Evolutionary conservation across 2,797 vertebrate genomes (phyloP).

Genomic region (Rhincodon typus): DNA sequence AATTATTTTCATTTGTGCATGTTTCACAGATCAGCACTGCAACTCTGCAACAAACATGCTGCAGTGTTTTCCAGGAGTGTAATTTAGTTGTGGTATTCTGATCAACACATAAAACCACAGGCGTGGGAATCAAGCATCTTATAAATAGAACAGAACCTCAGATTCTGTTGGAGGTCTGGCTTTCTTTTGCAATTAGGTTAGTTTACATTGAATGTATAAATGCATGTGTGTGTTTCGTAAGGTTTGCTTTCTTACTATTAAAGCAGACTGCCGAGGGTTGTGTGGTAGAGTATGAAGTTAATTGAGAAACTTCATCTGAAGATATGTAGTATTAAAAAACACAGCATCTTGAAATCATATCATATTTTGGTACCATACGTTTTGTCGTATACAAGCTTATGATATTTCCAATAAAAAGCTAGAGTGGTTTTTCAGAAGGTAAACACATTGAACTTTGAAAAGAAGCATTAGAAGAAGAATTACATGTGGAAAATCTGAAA

Average conservation of each 20-base stretch:
- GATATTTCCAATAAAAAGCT: background rate
- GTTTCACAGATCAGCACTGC: background rate
- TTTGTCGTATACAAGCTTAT: background rate
- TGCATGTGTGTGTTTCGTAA: background rate
- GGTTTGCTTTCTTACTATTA: background rate
- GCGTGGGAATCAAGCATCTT: background rate
- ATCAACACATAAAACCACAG: background rate
- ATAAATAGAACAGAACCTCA: background rate
- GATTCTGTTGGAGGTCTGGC: background rate
- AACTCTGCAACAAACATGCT: background rate
- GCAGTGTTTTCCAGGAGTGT: background rate
- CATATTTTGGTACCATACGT: background rate
- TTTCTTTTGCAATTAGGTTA: background rate
- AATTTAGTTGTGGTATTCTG: background rate
- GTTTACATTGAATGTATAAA: background rate
- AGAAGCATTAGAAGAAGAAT: background rate
- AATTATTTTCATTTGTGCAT: background rate
- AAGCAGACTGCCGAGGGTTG: background rate
- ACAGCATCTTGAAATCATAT: background rate
- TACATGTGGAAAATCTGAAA: background rate
- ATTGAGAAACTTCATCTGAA: background rate
- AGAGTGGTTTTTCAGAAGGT: background rate
- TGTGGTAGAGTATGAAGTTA: background rate
- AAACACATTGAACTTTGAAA: background rate
- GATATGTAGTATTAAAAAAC: background rate